Percentiles rank a stretch among this genome's conserved stretches.
phyloP scores from a whole-genome alignment of 2,888 invertebrate genomes.

The Sminthurides aquaticus region DNA sequence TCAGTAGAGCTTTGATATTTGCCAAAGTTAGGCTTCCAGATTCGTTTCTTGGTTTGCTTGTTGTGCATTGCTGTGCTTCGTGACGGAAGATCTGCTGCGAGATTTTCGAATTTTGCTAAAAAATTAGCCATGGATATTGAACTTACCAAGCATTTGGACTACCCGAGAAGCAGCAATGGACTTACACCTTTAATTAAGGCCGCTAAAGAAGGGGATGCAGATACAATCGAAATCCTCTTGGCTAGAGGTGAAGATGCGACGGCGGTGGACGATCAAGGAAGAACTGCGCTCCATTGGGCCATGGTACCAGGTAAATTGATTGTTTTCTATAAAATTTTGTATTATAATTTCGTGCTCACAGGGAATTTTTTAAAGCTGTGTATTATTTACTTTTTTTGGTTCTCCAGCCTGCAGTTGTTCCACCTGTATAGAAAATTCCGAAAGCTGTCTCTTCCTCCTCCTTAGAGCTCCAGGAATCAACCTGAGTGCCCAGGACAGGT shows the following conservation, averaged over 20 bases:
- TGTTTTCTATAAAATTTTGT: constrained; percentile 5
- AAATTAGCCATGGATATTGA: neutral
- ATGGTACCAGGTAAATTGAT: constrained; percentile 47
- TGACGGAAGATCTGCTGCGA: no score
- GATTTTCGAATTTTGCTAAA: no score
- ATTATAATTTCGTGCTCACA: constrained; percentile 3
- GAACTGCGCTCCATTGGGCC: constrained; percentile 74
- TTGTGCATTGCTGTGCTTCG: no score
- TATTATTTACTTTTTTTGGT: neutral
- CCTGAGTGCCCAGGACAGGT: constrained; percentile 53
- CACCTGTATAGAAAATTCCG: constrained; percentile 31
- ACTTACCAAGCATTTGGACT: neutral
- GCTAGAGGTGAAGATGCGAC: constrained; percentile 72
- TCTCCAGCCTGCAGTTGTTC: constrained; percentile 32
- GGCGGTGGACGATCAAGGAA: constrained; percentile 68
- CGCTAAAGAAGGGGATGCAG: constrained; percentile 76
- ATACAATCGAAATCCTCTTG: constrained; percentile 67
- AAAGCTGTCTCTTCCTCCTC: constrained; percentile 30
- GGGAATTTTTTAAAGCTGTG: constrained; percentile 8
- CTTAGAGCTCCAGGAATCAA: constrained; percentile 50
- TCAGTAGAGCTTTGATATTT: no score
- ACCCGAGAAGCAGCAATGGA: neutral
- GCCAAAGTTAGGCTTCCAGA: no score
- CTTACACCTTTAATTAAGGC: constrained; percentile 48
- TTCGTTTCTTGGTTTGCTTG: no score